Conservation (phyloP, 2,888 invertebrate species). For the Tenthredo scrophulariae region DNA sequence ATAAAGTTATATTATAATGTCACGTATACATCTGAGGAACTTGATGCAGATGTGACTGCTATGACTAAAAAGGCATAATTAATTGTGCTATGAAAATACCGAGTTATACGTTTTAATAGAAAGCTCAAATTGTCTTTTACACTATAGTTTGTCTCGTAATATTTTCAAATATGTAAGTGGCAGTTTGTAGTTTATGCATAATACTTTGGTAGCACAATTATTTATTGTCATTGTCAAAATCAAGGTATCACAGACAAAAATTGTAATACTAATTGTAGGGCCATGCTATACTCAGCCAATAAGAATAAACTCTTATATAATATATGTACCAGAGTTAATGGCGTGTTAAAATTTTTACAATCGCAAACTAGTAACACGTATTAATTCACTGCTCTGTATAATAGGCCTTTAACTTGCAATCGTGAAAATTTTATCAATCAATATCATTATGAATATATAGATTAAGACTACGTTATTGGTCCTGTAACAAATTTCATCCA, state of each 20-base stretch:
- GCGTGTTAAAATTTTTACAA: constrained; percentile 27
- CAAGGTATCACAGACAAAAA: not conserved
- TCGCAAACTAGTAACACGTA: not conserved
- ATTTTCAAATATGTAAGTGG: constrained; percentile 12
- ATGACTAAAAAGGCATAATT: not conserved
- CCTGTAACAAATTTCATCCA: constrained; percentile 15
- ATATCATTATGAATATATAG: constrained; percentile 30
- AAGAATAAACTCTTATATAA: constrained; percentile 6
- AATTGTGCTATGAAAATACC: constrained; percentile 28
- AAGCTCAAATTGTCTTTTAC: not conserved
- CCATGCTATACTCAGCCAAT: constrained; percentile 3
- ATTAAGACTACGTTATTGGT: constrained; percentile 34
- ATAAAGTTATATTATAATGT: constrained; percentile 6
- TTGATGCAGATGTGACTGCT: not conserved
- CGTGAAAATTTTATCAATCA: constrained; percentile 20
- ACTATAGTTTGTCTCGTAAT: not conserved
- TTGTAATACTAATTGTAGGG: not conserved
- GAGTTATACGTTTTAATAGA: constrained; percentile 23
- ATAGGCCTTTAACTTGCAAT: not conserved
- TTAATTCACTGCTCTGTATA: not conserved
- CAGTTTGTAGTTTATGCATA: constrained; percentile 20
- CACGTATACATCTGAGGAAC: not conserved
- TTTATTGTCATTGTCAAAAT: constrained; percentile 3
- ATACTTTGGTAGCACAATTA: constrained; percentile 21
- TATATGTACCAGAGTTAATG: not conserved